These are phyloP conservation scores for Porites rus DNA, from an alignment of 92 coral and sea anemone species.

Conservation along the genomic window DNA sequence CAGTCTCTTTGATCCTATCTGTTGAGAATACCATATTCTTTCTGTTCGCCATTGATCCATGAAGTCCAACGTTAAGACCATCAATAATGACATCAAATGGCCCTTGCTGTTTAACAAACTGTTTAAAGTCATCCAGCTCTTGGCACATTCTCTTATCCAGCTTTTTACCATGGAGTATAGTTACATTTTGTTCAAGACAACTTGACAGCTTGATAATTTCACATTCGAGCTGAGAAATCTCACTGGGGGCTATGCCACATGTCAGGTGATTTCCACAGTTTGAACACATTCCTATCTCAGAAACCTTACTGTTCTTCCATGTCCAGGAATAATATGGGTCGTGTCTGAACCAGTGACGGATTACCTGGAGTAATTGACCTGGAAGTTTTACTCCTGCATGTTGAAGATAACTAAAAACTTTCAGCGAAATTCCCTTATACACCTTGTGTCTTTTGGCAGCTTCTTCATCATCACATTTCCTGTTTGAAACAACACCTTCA, in stretches of 20 bases:
- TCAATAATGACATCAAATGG: constrained; percentile 93
- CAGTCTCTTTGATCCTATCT: constrained; percentile 55
- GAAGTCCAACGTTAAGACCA: constrained; percentile 92
- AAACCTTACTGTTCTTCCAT: constrained; percentile 61
- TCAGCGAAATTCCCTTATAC: constrained; percentile 28
- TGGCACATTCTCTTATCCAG: constrained; percentile 63
- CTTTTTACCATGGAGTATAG: constrained; percentile 25
- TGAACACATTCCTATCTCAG: constrained; percentile 74
- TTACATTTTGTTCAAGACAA: neutral
- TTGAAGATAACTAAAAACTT: constrained; percentile 73
- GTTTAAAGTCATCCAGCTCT: constrained; percentile 63
- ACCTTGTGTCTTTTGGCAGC: neutral
- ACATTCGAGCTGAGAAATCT: constrained; percentile 19
- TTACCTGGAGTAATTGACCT: constrained; percentile 60
- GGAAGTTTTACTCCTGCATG: constrained; percentile 77
- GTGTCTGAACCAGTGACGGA: constrained; percentile 66
- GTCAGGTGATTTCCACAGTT: constrained; percentile 65
- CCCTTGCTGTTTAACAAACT: constrained; percentile 50
- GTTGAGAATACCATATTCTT: constrained; percentile 48
- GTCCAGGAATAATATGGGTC: constrained; percentile 80
- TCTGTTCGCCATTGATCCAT: constrained; percentile 40
- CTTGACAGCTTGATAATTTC: constrained; percentile 39
- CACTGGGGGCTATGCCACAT: constrained; percentile 41
- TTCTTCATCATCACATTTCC: neutral
- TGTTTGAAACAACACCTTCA: neutral